Evolutionary conservation across 2,888 invertebrate genomes (phyloP).

Genomic region (Resseliella maxima): DNA sequence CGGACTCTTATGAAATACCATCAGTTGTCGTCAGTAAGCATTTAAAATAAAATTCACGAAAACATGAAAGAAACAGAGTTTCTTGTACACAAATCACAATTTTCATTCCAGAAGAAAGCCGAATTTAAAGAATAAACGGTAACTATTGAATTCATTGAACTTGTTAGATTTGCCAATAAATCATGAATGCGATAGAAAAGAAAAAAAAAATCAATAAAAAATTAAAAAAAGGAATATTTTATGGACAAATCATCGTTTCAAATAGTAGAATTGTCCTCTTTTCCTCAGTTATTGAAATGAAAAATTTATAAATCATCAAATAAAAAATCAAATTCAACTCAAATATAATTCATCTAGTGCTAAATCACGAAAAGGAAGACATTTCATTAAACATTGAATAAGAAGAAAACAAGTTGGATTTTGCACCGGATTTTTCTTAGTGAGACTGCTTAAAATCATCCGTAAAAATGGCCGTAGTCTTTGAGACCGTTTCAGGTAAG

Average conservation of each 20-base stretch:
- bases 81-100: too few relatives aligned
- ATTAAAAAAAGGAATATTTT: neutral
- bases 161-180: neutral
- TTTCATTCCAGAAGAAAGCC: too few relatives aligned
- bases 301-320: too few relatives aligned
- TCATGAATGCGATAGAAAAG: neutral
- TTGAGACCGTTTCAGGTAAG: neutral
- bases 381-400: neutral
- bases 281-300: neutral
- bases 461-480: neutral
- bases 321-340: neutral
- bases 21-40: neutral
- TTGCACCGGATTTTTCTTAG: neutral
- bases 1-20: neutral
- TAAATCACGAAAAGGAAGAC: neutral
- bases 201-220: neutral
- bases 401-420: neutral
- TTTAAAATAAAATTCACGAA: too few relatives aligned
- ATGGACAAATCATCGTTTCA: too few relatives aligned
- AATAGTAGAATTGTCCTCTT: too few relatives aligned
- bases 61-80: too few relatives aligned
- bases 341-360: neutral
- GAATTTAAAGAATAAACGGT: too few relatives aligned
- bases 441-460: neutral
- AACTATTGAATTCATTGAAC: too few relatives aligned